Evolutionary conservation across 1,140 invertebrate species (phyloP), one percentile per base, ranked within the genome.

Genomic region (Saxidomus purpurata): DNA sequence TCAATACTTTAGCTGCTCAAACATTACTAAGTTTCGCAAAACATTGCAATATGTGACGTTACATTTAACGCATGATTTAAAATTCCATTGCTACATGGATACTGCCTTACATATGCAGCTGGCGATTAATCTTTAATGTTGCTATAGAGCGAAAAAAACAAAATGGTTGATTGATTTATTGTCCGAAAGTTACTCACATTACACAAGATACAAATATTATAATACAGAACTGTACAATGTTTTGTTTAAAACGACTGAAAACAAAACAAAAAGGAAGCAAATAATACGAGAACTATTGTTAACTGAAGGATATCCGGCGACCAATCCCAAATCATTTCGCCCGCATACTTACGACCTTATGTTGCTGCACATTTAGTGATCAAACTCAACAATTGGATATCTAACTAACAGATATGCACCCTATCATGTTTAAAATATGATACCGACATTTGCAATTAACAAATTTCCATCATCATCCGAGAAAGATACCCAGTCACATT

Each of bases 371-470:
- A 11, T 63, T 63, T 63, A 28, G n/a, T 28, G 59, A 9, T 8
- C 36, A 38, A 71, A 38, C 22, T 34, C 19, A 11, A 40, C 67
- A 79, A 79, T 2, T 34, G 11, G 34, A 49, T 38, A 79, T 13
- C 4, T 79, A 9, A 52, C 76, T 52, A 79, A 0, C 76, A 79
- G 28, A 79, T 52, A 55, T 49, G 34, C 76, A 52, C 43, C 31
- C 0, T 79, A 79, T 79, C 76, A 22, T 31, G 19, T 79, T 79
- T 4, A n/a, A 34, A 19, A 79, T 34, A 55, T 55, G 47, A 79
- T 52, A 79, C 76, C 76, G 76, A 79, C 76, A 79, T 79, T 79
- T 79, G 76, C 76, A 79, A 79, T 79, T 79, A 79, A 79, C 49
- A 79, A 79, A 79, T 79, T 79, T 79, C 76, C 76, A 79, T 36